phyloP scores from a whole-genome alignment of 2,113 vertebrate species.

The Hylia prasina region DNA sequence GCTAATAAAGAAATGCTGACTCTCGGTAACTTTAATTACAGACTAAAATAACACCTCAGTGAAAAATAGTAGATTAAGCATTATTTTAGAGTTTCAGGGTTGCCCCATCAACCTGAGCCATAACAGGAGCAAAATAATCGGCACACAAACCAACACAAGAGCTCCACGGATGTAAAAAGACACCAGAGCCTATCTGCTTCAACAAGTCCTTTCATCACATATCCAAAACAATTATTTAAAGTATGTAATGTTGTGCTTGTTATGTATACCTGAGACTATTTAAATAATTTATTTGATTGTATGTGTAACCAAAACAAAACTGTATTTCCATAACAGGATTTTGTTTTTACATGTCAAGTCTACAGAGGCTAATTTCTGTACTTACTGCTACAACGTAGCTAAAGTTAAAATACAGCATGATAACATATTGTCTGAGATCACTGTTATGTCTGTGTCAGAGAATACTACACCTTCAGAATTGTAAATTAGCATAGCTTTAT shows the following conservation, averaged over 20 bases:
- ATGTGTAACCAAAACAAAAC: not conserved
- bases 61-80: slow-evolving; percentile 19
- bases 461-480: not conserved
- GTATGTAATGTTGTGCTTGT: not conserved
- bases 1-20: slow-evolving; percentile 21
- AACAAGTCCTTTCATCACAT: not conserved
- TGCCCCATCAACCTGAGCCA: not conserved
- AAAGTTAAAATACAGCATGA: slow-evolving; percentile 37
- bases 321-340: not conserved
- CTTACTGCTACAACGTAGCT: not conserved
- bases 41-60: slow-evolving; percentile 34
- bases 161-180: not conserved
- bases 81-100: slow-evolving; percentile 23
- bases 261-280: not conserved
- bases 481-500: slow-evolving; percentile 38
- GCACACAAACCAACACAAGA: not conserved
- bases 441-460: slow-evolving; percentile 32
- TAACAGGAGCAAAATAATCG: not conserved
- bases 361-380: slow-evolving; percentile 1
- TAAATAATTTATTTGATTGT: not conserved
- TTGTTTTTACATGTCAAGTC: not conserved
- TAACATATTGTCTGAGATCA: slow-evolving; percentile 59
- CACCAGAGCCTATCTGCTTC: not conserved
- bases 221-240: not conserved
- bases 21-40: slow-evolving; percentile 40